Conservation (phyloP, 2,888 invertebrate species). For the Polydrusus tereticollis region DNA sequence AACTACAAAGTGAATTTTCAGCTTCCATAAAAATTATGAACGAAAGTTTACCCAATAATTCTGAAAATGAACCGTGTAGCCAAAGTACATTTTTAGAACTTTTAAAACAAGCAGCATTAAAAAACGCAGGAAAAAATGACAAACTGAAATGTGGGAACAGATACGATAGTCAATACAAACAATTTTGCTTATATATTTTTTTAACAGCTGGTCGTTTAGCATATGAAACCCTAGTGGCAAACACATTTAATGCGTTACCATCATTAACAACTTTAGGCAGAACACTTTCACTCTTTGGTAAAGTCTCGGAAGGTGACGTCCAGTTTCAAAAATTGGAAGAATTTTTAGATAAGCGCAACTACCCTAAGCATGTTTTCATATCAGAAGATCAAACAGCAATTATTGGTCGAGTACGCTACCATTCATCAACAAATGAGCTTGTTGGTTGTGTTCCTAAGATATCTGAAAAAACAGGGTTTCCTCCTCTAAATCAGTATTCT, state of each 20-base stretch:
- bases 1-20: too few species aligned
- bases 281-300: background rate
- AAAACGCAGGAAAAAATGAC: too few species aligned
- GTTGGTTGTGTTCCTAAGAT: background rate
- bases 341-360: background rate
- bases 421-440: background rate
- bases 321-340: background rate
- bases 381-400: background rate
- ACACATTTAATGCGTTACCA: background rate
- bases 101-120: too few species aligned
- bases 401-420: background rate
- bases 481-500: background rate
- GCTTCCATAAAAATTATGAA: too few species aligned
- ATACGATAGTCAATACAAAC: background rate
- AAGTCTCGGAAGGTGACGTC: background rate
- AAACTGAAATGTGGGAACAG: background rate
- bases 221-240: conserved; percentile 8
- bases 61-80: too few species aligned
- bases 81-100: too few species aligned
- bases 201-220: conserved; percentile 5
- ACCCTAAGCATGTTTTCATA: background rate
- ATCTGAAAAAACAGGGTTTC: background rate
- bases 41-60: too few species aligned
- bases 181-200: conserved; percentile 17
- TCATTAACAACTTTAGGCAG: background rate